phyloP scores from a whole-genome alignment of 2,888 invertebrate genomes.

The Gymnoscelis rufifasciata region DNA sequence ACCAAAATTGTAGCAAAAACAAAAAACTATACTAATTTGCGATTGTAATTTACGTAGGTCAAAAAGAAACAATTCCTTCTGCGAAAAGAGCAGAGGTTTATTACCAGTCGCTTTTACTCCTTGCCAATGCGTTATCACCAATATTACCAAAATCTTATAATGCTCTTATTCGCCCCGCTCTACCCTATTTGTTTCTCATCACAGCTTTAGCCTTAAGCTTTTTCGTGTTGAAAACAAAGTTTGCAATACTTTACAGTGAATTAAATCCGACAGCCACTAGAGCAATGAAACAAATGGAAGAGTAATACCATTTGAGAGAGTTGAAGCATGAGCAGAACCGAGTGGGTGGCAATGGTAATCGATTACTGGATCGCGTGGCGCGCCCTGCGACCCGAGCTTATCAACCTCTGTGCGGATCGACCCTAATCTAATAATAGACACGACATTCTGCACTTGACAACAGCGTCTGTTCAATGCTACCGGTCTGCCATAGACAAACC shows the following conservation, averaged over 20 bases:
- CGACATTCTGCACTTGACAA: constrained; percentile 40
- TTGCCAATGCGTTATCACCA: too few species aligned
- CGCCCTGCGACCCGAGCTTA: constrained; percentile 49
- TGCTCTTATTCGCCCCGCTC: too few species aligned
- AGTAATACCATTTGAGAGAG: constrained; percentile 33
- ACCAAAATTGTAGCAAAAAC: too few species aligned
- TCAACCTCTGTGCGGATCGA: constrained; percentile 52
- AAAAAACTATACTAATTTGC: too few species aligned
- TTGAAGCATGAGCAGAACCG: constrained; percentile 25
- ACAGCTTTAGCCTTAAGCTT: neutral
- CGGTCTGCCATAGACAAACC: neutral
- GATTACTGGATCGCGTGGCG: constrained; percentile 51
- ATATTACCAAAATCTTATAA: too few species aligned
- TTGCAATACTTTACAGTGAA: constrained; percentile 1
- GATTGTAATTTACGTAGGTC: too few species aligned
- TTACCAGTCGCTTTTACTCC: too few species aligned
- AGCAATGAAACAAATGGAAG: constrained; percentile 26
- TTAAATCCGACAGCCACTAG: constrained; percentile 21
- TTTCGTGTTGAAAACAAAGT: constrained; percentile 7
- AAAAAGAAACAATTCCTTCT: too few species aligned
- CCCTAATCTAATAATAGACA: constrained; percentile 65
- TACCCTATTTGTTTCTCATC: neutral
- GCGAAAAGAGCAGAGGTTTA: too few species aligned
- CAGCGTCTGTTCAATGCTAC: constrained; percentile 9
- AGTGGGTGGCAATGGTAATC: constrained; percentile 42